Evolutionary conservation across 2,797 vertebrate genomes (phyloP).

Genomic region (Poecile montanus): DNA sequence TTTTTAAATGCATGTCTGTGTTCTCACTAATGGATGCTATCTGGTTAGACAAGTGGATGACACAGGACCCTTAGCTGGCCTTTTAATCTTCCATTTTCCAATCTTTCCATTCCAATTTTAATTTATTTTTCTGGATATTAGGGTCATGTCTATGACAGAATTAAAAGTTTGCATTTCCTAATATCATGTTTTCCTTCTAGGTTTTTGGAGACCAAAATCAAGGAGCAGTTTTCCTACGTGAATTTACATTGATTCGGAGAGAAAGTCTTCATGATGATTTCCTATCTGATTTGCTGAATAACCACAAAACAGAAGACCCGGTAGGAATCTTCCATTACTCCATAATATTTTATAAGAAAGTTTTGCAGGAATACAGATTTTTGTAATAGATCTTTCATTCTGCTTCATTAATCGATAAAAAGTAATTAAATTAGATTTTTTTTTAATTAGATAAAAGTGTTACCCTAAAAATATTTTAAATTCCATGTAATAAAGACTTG

Average conservation of each 20-base stretch:
- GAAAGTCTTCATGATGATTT: slow-evolving; percentile 90
- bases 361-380: not conserved
- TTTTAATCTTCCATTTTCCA: not conserved
- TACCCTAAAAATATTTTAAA: not conserved
- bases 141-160: not conserved
- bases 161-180: not conserved
- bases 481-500: not conserved
- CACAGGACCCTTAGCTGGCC: not conserved
- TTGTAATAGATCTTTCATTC: not conserved
- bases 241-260: slow-evolving; percentile 90
- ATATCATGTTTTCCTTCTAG: slow-evolving; percentile 73
- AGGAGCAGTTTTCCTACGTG: slow-evolving; percentile 91
- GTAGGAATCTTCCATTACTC: slow-evolving; percentile 72
- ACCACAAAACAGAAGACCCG: slow-evolving; percentile 87
- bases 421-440: not conserved
- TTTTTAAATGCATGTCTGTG: not conserved
- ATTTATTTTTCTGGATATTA: not conserved
- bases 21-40: not conserved
- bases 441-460: not conserved
- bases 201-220: slow-evolving; percentile 81
- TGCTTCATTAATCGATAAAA: not conserved
- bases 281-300: slow-evolving; percentile 79
- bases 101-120: no score
- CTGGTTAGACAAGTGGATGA: not conserved
- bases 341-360: not conserved